Conservation (phyloP, 2,797 vertebrate genomes). For the Molothrus ater region DNA sequence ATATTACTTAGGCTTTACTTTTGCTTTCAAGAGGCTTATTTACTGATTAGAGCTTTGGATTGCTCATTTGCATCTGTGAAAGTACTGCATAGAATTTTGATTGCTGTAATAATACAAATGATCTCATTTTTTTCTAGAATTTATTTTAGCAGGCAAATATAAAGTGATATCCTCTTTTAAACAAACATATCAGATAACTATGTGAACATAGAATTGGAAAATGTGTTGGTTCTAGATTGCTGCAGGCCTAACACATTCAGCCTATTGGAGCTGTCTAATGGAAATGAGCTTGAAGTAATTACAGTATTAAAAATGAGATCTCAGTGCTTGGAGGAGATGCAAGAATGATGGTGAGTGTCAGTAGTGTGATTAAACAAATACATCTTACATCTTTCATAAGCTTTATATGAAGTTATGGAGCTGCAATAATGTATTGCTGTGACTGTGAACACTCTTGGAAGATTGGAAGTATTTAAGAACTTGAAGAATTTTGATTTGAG, state of each 20-base stretch:
- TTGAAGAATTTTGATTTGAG: background rate
- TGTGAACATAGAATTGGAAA: background rate
- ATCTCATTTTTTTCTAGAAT: background rate
- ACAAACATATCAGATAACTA: background rate
- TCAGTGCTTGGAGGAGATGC: background rate
- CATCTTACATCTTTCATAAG: background rate
- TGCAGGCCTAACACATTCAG: background rate
- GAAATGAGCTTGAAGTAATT: background rate
- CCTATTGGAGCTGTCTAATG: background rate
- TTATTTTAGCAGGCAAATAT: background rate
- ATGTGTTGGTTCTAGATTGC: background rate
- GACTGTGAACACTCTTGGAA: background rate
- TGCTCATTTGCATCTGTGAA: background rate
- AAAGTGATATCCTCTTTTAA: background rate
- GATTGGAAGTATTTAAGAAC: background rate
- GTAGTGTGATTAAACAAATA: background rate
- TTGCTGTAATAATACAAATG: background rate
- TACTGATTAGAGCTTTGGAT: background rate
- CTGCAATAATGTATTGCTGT: background rate
- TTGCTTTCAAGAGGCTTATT: background rate
- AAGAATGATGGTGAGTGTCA: background rate
- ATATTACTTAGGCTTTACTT: background rate
- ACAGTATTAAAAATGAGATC: background rate
- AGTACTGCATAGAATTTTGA: background rate
- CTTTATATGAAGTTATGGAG: background rate